Evolutionary conservation across 1,140 invertebrate species (phyloP).

Genomic region (Eciton burchellii): DNA sequence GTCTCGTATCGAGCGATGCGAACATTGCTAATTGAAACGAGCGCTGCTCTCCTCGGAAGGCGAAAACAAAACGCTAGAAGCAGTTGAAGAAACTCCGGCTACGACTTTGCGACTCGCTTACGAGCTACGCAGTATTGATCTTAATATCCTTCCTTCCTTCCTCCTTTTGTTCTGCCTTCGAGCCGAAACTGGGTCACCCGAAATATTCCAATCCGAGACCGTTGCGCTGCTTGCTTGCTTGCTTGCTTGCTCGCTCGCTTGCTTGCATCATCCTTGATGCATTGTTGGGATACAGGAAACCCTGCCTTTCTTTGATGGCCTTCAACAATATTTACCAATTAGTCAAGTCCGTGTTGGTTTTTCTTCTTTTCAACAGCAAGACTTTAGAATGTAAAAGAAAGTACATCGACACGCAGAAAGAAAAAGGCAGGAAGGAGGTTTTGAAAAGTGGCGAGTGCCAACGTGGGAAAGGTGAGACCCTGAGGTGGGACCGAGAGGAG

Average conservation of each 20-base stretch:
- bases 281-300: background rate
- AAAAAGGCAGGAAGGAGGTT: conserved; percentile 3
- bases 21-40: background rate
- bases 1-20: background rate
- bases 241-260: too few species aligned
- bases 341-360: background rate
- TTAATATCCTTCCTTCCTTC: too few species aligned
- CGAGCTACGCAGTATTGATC: too few species aligned
- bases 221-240: background rate
- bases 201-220: too few species aligned
- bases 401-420: background rate
- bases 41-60: too few species aligned
- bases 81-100: too few species aligned
- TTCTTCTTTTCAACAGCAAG: background rate
- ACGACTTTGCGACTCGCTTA: too few species aligned
- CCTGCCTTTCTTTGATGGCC: too few species aligned
- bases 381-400: background rate
- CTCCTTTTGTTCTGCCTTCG: too few species aligned
- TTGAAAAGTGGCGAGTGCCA: conserved; percentile 62
- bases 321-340: conserved; percentile 28
- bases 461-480: conserved; percentile 76
- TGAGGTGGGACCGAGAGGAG: conserved; percentile 60
- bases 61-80: too few species aligned
- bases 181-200: too few species aligned
- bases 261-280: background rate